phyloP scores from a whole-genome alignment of 2,888 invertebrate species.

The Drosophila differens region DNA sequence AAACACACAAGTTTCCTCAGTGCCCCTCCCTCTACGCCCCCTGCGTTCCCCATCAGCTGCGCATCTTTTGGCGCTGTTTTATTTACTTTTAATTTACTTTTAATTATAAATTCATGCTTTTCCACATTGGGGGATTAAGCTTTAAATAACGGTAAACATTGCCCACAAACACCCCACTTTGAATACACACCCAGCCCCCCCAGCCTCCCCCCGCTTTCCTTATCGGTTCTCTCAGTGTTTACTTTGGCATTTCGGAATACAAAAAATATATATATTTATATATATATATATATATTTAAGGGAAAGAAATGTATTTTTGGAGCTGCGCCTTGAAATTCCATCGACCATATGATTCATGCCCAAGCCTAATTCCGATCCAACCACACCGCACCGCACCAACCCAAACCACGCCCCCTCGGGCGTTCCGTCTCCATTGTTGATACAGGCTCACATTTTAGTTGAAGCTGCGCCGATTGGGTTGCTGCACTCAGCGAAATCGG shows the following conservation, averaged over 20 bases:
- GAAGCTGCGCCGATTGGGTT: constrained; percentile 3
- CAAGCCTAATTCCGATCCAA: not conserved
- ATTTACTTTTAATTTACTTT: constrained; percentile 81
- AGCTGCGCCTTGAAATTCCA: constrained; percentile 66
- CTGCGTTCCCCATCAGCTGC: constrained; percentile 5
- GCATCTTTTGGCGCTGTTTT: constrained; percentile 67
- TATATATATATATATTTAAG: not conserved
- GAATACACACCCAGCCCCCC: not conserved
- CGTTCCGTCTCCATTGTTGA: constrained; percentile 43
- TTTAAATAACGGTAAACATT: constrained; percentile 78
- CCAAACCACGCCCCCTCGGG: not conserved
- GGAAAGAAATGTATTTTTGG: constrained; percentile 38
- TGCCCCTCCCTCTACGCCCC: constrained; percentile 1
- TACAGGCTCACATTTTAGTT: constrained; percentile 59
- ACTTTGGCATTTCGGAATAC: constrained; percentile 52
- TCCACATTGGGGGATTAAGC: constrained; percentile 77
- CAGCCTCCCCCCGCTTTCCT: not conserved
- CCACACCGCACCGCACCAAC: not conserved
- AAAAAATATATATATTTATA: not conserved
- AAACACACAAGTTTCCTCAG: not conserved
- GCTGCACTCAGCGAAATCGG: not conserved
- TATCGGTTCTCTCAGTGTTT: constrained; percentile 44
- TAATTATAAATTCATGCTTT: constrained; percentile 81
- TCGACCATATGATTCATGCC: constrained; percentile 58
- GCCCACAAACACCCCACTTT: constrained; percentile 4